Evolutionary conservation across 2,888 invertebrate genomes (phyloP), one percentile per base, ranked within the genome.

Genomic region (Trissoscelio sp.): DNA sequence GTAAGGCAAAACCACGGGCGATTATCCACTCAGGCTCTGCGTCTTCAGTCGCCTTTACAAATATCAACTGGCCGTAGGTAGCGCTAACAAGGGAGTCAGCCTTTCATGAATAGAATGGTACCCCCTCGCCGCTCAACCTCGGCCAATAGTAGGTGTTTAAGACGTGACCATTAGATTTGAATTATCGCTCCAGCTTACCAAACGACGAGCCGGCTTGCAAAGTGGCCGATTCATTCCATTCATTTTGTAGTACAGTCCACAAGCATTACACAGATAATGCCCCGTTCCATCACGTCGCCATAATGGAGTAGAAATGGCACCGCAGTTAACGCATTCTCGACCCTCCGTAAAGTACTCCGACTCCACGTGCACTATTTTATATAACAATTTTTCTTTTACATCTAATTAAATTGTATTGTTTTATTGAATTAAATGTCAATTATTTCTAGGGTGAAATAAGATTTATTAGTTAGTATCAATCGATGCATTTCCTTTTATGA

Each of bases 211-310:
- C 92, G 97, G 97, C 93, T 97, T 97, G 90, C 97, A 96, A 89
- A 97, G 94, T 78, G 98, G 97, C 90, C 97, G 94, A 93, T 97
- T 97, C 94, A 97, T 96, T 91, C 97, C 97, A 92, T 98, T 98
- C 96, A 99, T 99, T 94, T 98, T 98, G 94, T 98, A 97, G 94
- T 99, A 99, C 85, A 99, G 95, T 85, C 99, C 99, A 93, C 99
- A 99, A 82, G 99, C 99, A 94, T 99, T 99, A 95, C 99, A 99
- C 91, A 98, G 94, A 93, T 98, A 99, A 94, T 99, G 98, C 48
- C 98, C 98, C 77, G 98, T 98, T 85, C 98, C 97, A 92, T 99
- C 99, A 88, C 99, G 94, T 82, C 99, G 94, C 99, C 99, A 99
- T 86, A 99, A 93, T 69, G 99, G 99, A 70, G 99, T 99, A 87